Evolutionary conservation across 2,888 invertebrate genomes (phyloP).

Genomic region (Drosophila emarginata): DNA sequence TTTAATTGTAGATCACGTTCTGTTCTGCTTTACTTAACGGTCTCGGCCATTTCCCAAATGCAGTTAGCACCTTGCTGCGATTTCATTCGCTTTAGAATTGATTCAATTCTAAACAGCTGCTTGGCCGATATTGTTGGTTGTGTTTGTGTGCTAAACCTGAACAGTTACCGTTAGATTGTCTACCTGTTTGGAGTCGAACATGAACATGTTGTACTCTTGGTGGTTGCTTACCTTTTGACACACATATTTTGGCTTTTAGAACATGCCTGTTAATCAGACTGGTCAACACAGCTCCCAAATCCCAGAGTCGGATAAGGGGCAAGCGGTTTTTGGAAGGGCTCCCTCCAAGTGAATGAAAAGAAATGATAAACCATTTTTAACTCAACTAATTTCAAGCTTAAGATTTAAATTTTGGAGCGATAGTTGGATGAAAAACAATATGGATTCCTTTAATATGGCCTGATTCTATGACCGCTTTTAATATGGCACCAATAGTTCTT

Average conservation of each 20-base stretch:
- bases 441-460: no score
- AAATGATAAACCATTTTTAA: no score
- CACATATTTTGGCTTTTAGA: slow-evolving; percentile 66
- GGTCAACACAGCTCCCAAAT: slow-evolving; percentile 55
- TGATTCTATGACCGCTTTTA: background rate
- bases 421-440: no score
- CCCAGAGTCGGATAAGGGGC: background rate
- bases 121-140: slow-evolving; percentile 13
- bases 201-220: slow-evolving; percentile 33
- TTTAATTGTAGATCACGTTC: slow-evolving; percentile 62
- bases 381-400: no score
- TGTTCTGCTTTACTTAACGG: slow-evolving; percentile 53
- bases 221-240: slow-evolving; percentile 68
- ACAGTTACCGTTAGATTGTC: slow-evolving; percentile 60
- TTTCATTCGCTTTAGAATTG: slow-evolving; percentile 36
- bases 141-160: slow-evolving; percentile 26
- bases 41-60: slow-evolving; percentile 20
- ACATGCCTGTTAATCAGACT: slow-evolving; percentile 65
- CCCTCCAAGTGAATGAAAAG: no score
- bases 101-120: slow-evolving; percentile 45
- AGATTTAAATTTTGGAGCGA: no score
- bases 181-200: slow-evolving; percentile 70
- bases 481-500: background rate
- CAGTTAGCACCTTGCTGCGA: slow-evolving; percentile 67
- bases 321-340: background rate